These are phyloP conservation scores for Byasa hedistus DNA, from an alignment of 2,888 invertebrate species.

Conservation along the genomic window DNA sequence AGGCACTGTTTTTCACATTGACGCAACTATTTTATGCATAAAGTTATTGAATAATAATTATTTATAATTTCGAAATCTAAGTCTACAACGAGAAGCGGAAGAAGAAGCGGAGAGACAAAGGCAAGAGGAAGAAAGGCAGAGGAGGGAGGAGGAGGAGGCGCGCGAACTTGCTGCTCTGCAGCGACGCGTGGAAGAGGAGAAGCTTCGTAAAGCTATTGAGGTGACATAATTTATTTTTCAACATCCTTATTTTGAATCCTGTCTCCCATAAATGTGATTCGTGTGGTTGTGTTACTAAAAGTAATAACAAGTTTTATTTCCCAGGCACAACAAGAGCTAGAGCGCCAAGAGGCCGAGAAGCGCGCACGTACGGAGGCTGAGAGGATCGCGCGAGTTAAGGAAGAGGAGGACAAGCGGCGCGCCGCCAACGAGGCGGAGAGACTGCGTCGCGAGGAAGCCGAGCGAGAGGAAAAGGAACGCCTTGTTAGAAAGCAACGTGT, in stretches of 20 bases:
- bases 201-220: constrained; percentile 90
- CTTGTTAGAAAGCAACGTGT: constrained; percentile 93
- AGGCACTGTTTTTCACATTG: too few species aligned
- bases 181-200: constrained; percentile 89
- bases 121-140: constrained; percentile 91
- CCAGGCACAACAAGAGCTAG: constrained; percentile 74
- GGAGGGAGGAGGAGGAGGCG: constrained; percentile 89
- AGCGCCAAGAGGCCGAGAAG: constrained; percentile 81
- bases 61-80: constrained; percentile 42
- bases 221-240: constrained; percentile 54
- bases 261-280: not conserved
- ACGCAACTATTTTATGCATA: too few species aligned
- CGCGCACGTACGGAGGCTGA: constrained; percentile 85
- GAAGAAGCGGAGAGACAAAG: constrained; percentile 86
- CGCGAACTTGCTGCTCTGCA: constrained; percentile 88
- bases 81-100: constrained; percentile 77
- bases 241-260: not conserved
- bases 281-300: not conserved
- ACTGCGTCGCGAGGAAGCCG: constrained; percentile 89
- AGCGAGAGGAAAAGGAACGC: constrained; percentile 94
- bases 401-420: constrained; percentile 85
- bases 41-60: not conserved
- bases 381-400: constrained; percentile 82
- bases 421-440: constrained; percentile 93
- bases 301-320: not conserved